Conservation (phyloP, 2,888 invertebrate genomes). For the Xestia ashworthii region DNA sequence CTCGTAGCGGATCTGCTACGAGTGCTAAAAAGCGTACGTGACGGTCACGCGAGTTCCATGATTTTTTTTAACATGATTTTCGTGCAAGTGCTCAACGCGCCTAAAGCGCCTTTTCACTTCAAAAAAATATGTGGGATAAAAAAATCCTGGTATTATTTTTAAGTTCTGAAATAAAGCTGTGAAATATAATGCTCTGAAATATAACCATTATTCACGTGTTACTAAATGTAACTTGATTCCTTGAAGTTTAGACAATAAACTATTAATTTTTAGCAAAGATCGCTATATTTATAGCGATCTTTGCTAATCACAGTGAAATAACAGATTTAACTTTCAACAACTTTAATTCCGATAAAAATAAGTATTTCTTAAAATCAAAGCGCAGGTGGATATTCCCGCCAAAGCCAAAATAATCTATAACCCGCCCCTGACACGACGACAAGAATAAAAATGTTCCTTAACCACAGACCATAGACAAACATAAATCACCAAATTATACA, state of each 20-base stretch:
- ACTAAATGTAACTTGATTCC: neutral
- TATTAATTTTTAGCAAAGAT: too few species aligned
- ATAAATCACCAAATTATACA: conserved; percentile 60
- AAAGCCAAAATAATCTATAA: conserved; percentile 26
- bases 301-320: neutral
- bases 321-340: neutral
- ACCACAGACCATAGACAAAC: conserved; percentile 47
- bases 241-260: neutral
- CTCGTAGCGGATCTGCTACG: too few species aligned
- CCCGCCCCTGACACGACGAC: conserved; percentile 33
- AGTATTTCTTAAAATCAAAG: neutral
- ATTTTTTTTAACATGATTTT: too few species aligned
- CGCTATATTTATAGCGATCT: neutral
- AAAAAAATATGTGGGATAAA: neutral
- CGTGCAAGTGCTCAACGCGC: too few species aligned
- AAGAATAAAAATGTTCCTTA: conserved; percentile 36
- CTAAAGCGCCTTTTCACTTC: too few species aligned
- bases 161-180: neutral
- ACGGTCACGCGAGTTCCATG: too few species aligned
- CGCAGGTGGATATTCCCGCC: neutral
- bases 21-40: too few species aligned
- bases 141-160: neutral
- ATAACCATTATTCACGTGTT: neutral
- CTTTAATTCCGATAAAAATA: neutral
- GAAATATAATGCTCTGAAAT: too few species aligned